These are phyloP conservation scores for Passer montanus DNA, from an alignment of 2,113 vertebrate species.

Conservation along the genomic window DNA sequence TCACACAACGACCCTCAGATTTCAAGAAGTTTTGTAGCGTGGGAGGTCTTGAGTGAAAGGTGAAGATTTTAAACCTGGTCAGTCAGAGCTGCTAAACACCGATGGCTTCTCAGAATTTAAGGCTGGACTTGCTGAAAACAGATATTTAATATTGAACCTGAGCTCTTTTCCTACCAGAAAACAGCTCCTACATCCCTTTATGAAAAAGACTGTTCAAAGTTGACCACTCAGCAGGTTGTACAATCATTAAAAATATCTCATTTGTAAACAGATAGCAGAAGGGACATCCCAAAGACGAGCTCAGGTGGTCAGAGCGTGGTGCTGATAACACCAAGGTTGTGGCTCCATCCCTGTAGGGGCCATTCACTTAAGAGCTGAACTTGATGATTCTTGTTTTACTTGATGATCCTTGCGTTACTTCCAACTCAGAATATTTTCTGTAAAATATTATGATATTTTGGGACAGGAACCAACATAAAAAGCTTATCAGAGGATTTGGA, in stretches of 20 bases:
- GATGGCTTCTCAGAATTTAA: background rate
- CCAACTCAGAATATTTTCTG: background rate
- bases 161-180: background rate
- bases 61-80: background rate
- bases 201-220: background rate
- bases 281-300: background rate
- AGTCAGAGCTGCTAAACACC: background rate
- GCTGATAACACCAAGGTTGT: background rate
- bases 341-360: background rate
- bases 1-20: background rate
- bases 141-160: background rate
- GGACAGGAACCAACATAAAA: background rate
- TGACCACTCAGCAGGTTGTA: background rate
- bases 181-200: background rate
- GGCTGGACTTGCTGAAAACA: fast-evolving
- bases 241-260: background rate
- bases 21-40: fast-evolving
- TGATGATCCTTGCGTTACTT: background rate
- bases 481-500: background rate
- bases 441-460: background rate
- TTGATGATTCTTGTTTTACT: background rate
- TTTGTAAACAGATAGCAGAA: background rate
- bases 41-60: background rate
- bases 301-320: background rate
- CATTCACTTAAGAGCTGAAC: background rate